These are phyloP conservation scores for Dolichoris vasculosae DNA, from an alignment of 1,140 invertebrate genomes.

Conservation along the genomic window DNA sequence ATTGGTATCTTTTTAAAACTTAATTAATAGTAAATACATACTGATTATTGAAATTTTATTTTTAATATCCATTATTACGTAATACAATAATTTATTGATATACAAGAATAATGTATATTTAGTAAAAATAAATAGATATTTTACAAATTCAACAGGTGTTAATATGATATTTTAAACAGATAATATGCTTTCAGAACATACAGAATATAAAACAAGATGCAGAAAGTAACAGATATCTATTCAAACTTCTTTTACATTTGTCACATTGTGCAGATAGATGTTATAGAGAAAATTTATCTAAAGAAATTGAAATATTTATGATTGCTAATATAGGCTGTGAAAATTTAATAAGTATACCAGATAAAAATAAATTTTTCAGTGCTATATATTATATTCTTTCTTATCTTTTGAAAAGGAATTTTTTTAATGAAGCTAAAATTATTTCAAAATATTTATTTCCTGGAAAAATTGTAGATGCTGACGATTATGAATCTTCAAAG, in stretches of 20 bases:
- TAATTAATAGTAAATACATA: no score
- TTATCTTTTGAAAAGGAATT: conserved; percentile 55
- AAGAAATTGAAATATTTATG: conserved; percentile 53
- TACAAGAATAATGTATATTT: not conserved
- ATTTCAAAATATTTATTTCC: conserved; percentile 55
- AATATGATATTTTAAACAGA: conserved; percentile 1
- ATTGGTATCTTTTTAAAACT: not conserved
- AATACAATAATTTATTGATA: no score
- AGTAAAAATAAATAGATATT: not conserved
- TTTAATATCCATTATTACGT: no score
- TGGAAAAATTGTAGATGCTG: conserved; percentile 27
- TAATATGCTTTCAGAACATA: conserved; percentile 51
- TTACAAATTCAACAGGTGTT: no score
- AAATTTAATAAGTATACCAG: conserved; percentile 52
- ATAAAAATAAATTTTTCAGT: conserved; percentile 57
- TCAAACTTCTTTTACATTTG: conserved; percentile 59
- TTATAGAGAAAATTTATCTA: conserved; percentile 46
- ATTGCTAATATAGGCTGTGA: conserved; percentile 56
- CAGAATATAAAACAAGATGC: not conserved
- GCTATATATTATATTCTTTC: conserved; percentile 60
- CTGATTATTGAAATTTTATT: no score
- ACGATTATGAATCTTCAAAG: conserved; percentile 29
- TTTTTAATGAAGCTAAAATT: conserved; percentile 59
- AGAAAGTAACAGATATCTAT: conserved; percentile 55
- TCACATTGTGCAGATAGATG: conserved; percentile 57